Percentiles rank a stretch among this genome's conserved stretches.
phyloP scores from a whole-genome alignment of 2,113 vertebrate genomes.

The Carassius gibelio region DNA sequence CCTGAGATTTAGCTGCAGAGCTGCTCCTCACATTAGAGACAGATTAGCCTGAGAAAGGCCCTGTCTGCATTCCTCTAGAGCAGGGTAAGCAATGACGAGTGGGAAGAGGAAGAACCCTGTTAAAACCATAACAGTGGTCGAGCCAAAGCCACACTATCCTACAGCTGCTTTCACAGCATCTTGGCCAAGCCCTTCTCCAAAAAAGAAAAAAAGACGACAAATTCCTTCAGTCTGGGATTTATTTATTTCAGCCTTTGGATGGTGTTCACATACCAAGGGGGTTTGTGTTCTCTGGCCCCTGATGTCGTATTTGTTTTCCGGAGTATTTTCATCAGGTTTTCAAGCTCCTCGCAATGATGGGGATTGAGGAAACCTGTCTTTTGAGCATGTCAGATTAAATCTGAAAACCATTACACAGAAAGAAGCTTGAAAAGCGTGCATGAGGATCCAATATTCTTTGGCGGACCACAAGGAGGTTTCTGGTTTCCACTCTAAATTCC shows the following conservation, averaged over 20 bases:
- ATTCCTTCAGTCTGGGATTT: constrained; percentile 34
- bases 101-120: constrained; percentile 42
- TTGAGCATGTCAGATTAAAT: constrained; percentile 44
- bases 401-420: constrained; percentile 30
- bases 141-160: constrained; percentile 55
- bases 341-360: not conserved
- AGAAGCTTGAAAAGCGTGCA: constrained; percentile 4
- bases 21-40: constrained; percentile 22
- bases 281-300: constrained; percentile 45
- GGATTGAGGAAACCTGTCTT: constrained; percentile 2
- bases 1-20: constrained; percentile 9
- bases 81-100: constrained; percentile 18
- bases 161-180: constrained; percentile 56
- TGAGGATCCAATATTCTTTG: constrained; percentile 3
- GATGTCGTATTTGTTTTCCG: constrained; percentile 41
- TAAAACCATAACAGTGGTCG: constrained; percentile 47
- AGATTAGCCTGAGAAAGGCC: constrained; percentile 47
- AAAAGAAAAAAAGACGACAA: not conserved
- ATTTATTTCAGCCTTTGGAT: constrained; percentile 29
- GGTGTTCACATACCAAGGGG: not conserved
- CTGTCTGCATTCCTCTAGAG: constrained; percentile 53
- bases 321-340: constrained; percentile 28
- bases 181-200: not conserved
- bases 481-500: constrained; percentile 13
- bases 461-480: not conserved